phyloP scores from a whole-genome alignment of 2,888 invertebrate species.

The Drosophila diplacantha region DNA sequence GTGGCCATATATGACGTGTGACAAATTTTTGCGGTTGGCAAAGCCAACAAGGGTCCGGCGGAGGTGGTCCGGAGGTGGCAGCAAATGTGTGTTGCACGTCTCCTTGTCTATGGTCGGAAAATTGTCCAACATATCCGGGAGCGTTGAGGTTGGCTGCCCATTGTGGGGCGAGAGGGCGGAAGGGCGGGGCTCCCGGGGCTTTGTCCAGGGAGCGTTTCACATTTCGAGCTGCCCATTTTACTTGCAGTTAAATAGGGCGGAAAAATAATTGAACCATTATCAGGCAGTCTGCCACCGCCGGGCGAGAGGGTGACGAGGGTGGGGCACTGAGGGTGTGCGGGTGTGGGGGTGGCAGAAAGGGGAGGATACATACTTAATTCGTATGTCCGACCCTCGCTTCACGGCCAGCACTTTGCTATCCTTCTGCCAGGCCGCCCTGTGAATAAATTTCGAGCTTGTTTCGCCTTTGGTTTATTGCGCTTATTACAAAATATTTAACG shows the following conservation, averaged over 20 bases:
- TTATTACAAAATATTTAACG: constrained; percentile 56
- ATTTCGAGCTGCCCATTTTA: constrained; percentile 43
- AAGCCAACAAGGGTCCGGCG: constrained; percentile 36
- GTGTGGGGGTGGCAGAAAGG: background rate
- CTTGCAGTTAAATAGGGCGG: constrained; percentile 87
- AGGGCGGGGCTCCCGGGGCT: background rate
- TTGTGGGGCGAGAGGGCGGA: constrained; percentile 1
- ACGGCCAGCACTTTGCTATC: background rate
- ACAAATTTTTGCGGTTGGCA: constrained; percentile 59
- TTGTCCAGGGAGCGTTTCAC: constrained; percentile 14
- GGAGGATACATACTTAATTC: constrained; percentile 17
- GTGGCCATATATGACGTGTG: constrained; percentile 57
- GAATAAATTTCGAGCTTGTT: constrained; percentile 44
- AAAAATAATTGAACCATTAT: constrained; percentile 85
- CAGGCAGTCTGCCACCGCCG: constrained; percentile 44
- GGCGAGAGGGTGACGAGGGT: background rate
- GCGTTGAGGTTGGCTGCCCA: constrained; percentile 47
- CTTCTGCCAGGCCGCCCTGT: constrained; percentile 13
- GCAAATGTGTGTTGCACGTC: constrained; percentile 44
- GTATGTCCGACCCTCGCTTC: background rate
- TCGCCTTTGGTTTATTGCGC: constrained; percentile 44
- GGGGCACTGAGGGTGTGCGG: background rate
- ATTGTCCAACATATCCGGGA: constrained; percentile 64
- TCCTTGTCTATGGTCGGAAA: constrained; percentile 58
- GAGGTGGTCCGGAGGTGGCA: background rate